These are phyloP conservation scores for Oplegnathus fasciatus DNA, from an alignment of 2,113 vertebrate genomes.

Conservation along the genomic window DNA sequence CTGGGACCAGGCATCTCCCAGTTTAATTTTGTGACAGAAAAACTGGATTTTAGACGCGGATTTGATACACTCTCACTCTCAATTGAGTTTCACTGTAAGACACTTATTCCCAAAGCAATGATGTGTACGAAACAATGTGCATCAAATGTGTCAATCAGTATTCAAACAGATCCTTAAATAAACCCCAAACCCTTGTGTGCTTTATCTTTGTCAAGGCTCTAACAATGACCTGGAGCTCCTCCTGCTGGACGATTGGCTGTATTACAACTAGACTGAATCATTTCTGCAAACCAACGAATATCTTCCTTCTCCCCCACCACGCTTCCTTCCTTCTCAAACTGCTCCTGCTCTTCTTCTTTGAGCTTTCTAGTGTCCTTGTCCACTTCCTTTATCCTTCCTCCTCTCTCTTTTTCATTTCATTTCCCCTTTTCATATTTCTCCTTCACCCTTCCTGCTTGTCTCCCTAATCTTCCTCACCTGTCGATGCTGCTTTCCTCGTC, in stretches of 20 bases:
- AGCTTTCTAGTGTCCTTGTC: neutral
- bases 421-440: neutral
- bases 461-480: neutral
- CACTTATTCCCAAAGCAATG: neutral
- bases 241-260: neutral
- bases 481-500: neutral
- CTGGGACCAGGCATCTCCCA: slow-evolving; percentile 4
- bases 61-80: neutral
- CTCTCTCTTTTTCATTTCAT: too few relatives aligned
- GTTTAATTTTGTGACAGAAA: neutral
- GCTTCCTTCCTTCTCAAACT: neutral
- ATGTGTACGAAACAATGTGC: neutral
- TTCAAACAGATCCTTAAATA: slow-evolving; percentile 6
- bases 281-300: neutral
- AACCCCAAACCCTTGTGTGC: neutral
- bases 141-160: neutral
- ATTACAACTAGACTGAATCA: neutral
- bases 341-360: neutral
- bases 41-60: neutral
- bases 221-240: neutral
- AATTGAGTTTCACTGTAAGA: neutral
- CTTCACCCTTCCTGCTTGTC: neutral
- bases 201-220: neutral
- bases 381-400: neutral
- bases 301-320: neutral